Base-by-base conservation (phyloP, 2,113 vertebrate species). In the Maccullochella peelii region DNA sequence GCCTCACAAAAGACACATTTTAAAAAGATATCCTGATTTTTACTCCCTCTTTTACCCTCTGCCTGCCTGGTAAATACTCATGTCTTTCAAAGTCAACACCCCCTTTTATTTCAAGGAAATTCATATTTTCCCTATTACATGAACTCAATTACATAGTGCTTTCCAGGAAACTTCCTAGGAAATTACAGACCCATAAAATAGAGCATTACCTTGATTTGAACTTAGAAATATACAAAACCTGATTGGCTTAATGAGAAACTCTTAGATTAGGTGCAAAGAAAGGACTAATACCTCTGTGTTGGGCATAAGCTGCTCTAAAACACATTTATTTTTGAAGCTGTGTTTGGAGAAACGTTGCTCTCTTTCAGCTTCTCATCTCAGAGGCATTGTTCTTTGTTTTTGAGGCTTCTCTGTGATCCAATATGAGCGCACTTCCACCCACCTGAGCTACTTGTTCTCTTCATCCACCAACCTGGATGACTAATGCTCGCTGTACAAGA, bases 391-490 rank as follows among this genome's bases (percentile, higher is more conserved):
- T 91, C 82, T 90, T 88, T 92, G 86, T 86, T 88, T 88, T 73
- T 80, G 77, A 87, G 88, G 80, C 72, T 80, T 88, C 82, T 79
- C 66, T 86, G 66, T 85, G 87, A 92, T 89, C 90, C 82, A 89
- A 85, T 85, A 87, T 62, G 86, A 89, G 91, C 86, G 91, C 82
- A 83, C 57, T 81, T 93, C 89, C 93, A 90, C 94, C 94, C 93
- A 94, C 94, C 91, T 88, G 92, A 82, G 87, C 85, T 76, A 78
- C 86, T 87, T 88, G 85, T 92, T 91, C 89, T 91, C 81, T 80
- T 82, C 90, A 90, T 93, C 92, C 93, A 93, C 92, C 89, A 90
- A 92, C 91, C 88, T 89, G 85, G 80, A 80, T 95, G 93, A 93
- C 92, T 93, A 93, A 94, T 73, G 79, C 89, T 78, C 55, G 78